A percentile compares a stretch with the other conserved stretches of the same genome.
Conservation (phyloP, 2,888 invertebrate species). For the Chalcosyrphus nemorum region DNA sequence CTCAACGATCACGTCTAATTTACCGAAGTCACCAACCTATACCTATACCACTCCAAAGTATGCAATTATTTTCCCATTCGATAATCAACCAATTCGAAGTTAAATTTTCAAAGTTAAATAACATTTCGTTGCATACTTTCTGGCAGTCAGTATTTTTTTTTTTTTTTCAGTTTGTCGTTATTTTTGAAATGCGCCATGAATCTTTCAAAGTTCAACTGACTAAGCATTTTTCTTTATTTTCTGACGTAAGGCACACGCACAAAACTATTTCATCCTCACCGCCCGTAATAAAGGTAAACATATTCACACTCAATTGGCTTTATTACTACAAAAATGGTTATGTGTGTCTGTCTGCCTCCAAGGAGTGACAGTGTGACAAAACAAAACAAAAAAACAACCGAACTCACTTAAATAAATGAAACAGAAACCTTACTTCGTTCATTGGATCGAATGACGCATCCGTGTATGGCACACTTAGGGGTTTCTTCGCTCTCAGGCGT, state of each 20-base stretch:
- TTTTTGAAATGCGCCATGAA: not conserved
- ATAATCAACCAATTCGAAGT: not conserved
- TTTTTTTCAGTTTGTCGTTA: not conserved
- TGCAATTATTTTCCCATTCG: too few species aligned
- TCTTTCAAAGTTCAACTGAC: not conserved
- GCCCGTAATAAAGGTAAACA: not conserved
- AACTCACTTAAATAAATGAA: conserved; percentile 46
- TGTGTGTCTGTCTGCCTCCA: not conserved
- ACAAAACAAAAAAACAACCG: not conserved
- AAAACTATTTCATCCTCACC: not conserved
- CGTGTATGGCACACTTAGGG: not conserved
- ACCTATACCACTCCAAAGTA: too few species aligned
- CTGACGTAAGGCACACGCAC: not conserved
- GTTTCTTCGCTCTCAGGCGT: conserved; percentile 1
- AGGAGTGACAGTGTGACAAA: not conserved
- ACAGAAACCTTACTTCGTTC: conserved; percentile 15
- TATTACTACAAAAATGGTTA: not conserved
- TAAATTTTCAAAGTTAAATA: not conserved
- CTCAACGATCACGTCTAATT: too few species aligned
- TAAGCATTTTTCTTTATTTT: not conserved
- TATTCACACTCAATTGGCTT: conserved; percentile 5
- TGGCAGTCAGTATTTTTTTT: too few species aligned
- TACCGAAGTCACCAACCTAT: too few species aligned
- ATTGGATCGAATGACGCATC: conserved; percentile 18
- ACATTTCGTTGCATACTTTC: not conserved